Conservation (phyloP, 2,797 vertebrate genomes). For the Fundulus diaphanus region DNA sequence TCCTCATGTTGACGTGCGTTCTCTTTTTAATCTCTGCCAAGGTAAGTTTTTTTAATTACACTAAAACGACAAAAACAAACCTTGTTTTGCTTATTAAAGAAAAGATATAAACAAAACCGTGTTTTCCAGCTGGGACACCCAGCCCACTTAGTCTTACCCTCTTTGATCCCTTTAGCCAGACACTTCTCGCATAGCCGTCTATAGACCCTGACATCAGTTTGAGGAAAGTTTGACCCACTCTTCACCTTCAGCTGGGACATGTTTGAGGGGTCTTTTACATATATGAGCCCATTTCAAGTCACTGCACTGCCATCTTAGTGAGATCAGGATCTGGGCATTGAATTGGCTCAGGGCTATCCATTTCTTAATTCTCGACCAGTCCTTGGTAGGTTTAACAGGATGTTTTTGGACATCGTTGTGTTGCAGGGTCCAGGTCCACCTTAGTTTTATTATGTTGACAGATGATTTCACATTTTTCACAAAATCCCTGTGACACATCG, state of each 20-base stretch:
- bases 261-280: not conserved
- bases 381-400: no score
- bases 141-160: not conserved
- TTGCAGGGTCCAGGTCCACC: no score
- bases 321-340: not conserved
- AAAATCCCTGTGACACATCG: no score
- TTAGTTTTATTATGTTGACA: no score
- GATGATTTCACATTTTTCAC: no score
- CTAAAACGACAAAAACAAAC: not conserved
- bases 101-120: not conserved
- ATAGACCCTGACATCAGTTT: not conserved
- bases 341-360: no score
- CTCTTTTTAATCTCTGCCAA: not conserved
- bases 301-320: not conserved
- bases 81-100: not conserved
- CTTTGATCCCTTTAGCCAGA: not conserved
- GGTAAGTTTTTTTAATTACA: not conserved
- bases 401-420: no score
- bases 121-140: not conserved
- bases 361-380: no score
- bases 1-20: not conserved
- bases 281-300: not conserved
- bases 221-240: not conserved
- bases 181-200: not conserved
- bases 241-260: not conserved